Conservation (phyloP, 2,888 invertebrate species). For the Lamproptera curius region DNA sequence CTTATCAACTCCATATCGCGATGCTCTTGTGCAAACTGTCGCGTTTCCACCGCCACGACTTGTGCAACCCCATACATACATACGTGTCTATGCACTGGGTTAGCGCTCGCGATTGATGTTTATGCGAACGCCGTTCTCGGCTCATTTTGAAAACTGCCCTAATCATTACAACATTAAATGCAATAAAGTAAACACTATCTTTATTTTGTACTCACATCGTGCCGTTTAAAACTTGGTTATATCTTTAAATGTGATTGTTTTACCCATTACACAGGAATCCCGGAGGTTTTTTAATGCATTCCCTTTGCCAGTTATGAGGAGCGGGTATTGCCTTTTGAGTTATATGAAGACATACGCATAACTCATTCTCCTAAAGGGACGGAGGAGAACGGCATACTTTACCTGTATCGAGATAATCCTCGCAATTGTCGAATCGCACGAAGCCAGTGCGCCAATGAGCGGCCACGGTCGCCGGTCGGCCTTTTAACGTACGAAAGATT, state of each 20-base stretch:
- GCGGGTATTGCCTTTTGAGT: neutral
- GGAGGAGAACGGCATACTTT: neutral
- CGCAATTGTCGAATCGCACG: neutral
- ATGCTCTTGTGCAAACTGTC: conserved; percentile 33
- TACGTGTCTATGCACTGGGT: conserved; percentile 1
- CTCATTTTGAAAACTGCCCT: too few species aligned
- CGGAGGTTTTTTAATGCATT: too few species aligned
- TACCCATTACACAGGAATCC: too few species aligned
- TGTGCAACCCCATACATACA: conserved; percentile 7
- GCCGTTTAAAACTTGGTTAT: neutral
- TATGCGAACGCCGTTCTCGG: too few species aligned
- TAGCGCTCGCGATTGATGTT: neutral
- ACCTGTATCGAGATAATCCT: neutral
- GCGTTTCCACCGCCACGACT: conserved; percentile 1
- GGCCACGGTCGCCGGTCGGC: neutral
- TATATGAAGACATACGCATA: neutral
- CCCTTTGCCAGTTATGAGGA: neutral
- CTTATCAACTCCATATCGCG: conserved; percentile 32
- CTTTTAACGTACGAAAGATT: neutral
- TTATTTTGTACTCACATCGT: too few species aligned
- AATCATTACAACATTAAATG: too few species aligned
- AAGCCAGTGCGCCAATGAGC: neutral
- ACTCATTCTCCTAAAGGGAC: neutral
- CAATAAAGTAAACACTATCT: neutral
- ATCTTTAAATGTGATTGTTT: neutral